Percentiles rank a stretch among this genome's conserved stretches.
These are phyloP conservation scores for Ceratotherium simum DNA, from an alignment of 2,113 vertebrate genomes.

Conservation along the genomic window DNA sequence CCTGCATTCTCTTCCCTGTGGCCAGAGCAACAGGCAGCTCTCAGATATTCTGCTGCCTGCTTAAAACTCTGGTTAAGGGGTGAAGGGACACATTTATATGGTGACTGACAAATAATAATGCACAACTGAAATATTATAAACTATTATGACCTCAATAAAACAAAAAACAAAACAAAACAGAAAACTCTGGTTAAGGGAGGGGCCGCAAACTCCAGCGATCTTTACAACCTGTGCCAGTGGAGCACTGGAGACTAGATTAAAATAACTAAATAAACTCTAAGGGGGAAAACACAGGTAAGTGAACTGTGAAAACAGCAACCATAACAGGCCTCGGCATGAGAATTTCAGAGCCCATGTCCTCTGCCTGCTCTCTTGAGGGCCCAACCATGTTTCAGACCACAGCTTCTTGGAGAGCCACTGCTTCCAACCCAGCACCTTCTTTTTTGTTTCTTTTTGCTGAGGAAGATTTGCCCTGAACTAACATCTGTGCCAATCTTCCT, in stretches of 20 bases:
- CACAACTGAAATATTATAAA: too few species aligned
- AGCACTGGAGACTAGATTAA: background rate
- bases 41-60: too few species aligned
- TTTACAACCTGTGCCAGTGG: rapidly evolving
- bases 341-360: rapidly evolving
- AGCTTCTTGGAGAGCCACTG: too few species aligned
- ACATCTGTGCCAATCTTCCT: too few species aligned
- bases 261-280: background rate
- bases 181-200: background rate
- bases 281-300: too few species aligned
- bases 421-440: too few species aligned
- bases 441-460: too few species aligned
- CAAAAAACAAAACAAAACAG: too few species aligned
- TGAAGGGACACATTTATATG: background rate
- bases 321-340: rapidly evolving
- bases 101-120: too few species aligned
- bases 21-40: background rate
- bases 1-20: background rate
- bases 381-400: rapidly evolving
- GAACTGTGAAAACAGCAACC: rapidly evolving
- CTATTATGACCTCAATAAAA: too few species aligned
- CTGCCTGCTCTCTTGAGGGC: rapidly evolving
- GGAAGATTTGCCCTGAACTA: too few species aligned
- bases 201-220: too few species aligned
- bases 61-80: background rate